Conservation (phyloP, 2,888 invertebrate species). For the Lepidonotus clava region DNA sequence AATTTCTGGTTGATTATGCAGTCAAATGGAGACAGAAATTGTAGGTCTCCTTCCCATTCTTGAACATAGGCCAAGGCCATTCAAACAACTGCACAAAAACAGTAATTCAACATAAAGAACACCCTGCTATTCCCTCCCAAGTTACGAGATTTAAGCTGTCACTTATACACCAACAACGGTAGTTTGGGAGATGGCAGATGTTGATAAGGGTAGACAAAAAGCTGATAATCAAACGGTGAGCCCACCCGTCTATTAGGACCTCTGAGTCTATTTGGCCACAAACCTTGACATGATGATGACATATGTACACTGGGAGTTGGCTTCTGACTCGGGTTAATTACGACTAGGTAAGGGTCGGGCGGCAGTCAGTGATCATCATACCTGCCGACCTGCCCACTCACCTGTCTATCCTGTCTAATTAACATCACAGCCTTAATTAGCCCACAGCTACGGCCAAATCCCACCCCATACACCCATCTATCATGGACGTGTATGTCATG, state of each 20-base stretch:
- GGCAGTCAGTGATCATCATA: conserved; percentile 5
- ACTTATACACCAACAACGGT: too few species aligned
- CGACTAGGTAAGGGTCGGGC: background rate
- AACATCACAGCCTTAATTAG: conserved; percentile 16
- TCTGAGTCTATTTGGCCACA: background rate
- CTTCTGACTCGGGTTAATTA: conserved; percentile 9
- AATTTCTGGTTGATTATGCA: too few species aligned
- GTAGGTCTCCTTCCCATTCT: too few species aligned
- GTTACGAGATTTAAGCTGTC: too few species aligned
- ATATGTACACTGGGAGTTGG: background rate
- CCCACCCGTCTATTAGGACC: background rate
- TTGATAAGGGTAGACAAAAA: background rate
- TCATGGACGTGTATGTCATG: too few species aligned
- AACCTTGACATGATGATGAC: conserved; percentile 19
- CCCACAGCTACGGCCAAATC: background rate
- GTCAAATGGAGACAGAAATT: too few species aligned
- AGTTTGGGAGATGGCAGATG: too few species aligned
- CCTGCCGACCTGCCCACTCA: background rate
- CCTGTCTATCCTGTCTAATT: conserved; percentile 12
- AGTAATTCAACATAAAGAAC: too few species aligned
- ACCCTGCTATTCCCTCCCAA: too few species aligned
- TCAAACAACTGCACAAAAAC: too few species aligned
- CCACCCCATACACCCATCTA: too few species aligned
- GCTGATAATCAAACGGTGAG: background rate
- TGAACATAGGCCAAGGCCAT: too few species aligned